Evolutionary conservation across 2,888 invertebrate species (phyloP), one percentile per base, ranked within the genome.

Genomic region (Hecatera dysodea): DNA sequence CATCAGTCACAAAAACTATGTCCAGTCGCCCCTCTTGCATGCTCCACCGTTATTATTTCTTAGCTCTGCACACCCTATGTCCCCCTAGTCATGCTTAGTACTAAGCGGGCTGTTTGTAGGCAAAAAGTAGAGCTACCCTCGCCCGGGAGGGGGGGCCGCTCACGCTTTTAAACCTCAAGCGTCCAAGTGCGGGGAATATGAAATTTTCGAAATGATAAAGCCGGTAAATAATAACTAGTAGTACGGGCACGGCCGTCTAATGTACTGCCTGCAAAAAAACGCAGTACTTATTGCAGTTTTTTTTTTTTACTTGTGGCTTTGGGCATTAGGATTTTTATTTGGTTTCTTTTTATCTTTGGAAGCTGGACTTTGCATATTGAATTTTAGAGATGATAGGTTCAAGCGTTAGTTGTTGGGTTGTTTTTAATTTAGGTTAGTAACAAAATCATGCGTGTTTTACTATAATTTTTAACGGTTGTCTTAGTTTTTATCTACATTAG

Each of bases 131-230:
- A 88, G 75, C 78, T 83, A 82, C 85, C 85, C 82, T 78, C 74
- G 63, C 90, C 88, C 91, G 87, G 44, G 65, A 42, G 65, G 27
- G 72, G 56, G 56, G 48, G 86, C 90, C 94, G 93, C 93, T 92
- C 91, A 93, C 93, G 95, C 95, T 95, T 95, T 95, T 94, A 95
- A 95, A 95, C 95, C 95, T 95, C 95, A 95, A 95, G 93, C 95
- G 95, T 95, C 95, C 95, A 95, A 95, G 95, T 94, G 94, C 93
- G 92, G 95, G 94, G 95, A 95, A 95, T 95, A 95, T 96, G 95
- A 95, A 96, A 96, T 95, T 96, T 96, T 95, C 95, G 95, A 95
- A 96, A 96, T 95, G 95, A 95, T 95, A 95, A 95, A 95, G 95
- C 95, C 93, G 94, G 96, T 95, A 95, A 96, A 96, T 96, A 96